Percentiles rank a stretch among this genome's conserved stretches.
These are phyloP conservation scores for Leucophenga maculata DNA, from an alignment of 2,888 invertebrate species.

Conservation along the genomic window DNA sequence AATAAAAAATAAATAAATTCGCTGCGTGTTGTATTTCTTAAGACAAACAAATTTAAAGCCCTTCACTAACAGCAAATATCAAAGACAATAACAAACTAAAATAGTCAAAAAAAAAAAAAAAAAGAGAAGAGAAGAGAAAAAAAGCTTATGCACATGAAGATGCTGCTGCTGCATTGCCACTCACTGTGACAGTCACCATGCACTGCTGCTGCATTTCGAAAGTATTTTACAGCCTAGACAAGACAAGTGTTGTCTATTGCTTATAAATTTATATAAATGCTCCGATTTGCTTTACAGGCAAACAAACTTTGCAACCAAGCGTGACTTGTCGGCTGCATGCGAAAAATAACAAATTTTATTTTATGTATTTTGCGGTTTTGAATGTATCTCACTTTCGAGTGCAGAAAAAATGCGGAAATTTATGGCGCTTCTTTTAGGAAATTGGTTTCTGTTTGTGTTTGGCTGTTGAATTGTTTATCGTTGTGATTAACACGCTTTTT, in stretches of 20 bases:
- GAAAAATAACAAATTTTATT: constrained; percentile 2
- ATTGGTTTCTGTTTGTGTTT: constrained; percentile 43
- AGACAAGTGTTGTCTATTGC: constrained; percentile 2
- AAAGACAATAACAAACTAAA: not conserved
- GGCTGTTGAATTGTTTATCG: constrained; percentile 57
- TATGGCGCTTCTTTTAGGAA: constrained; percentile 59
- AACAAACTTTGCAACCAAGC: constrained; percentile 57
- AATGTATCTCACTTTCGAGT: constrained; percentile 31
- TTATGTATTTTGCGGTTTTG: constrained; percentile 40
- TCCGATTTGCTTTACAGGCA: constrained; percentile 42
- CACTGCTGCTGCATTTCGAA: constrained; percentile 22
- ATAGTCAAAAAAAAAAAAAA: not conserved
- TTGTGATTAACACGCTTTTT: constrained; percentile 57
- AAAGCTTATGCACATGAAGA: constrained; percentile 2
- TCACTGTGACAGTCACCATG: not conserved
- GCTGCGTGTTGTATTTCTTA: not conserved
- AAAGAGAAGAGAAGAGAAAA: not conserved
- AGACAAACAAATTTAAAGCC: constrained; percentile 1
- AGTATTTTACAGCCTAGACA: constrained; percentile 17
- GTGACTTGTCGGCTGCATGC: constrained; percentile 45
- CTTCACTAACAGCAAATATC: not conserved
- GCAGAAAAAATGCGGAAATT: constrained; percentile 57
- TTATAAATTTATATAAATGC: constrained; percentile 18
- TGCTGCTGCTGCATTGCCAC: constrained; percentile 13
- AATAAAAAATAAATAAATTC: not conserved